These are phyloP conservation scores for Sylvia borin DNA, from an alignment of 2,797 vertebrate species.

Conservation along the genomic window DNA sequence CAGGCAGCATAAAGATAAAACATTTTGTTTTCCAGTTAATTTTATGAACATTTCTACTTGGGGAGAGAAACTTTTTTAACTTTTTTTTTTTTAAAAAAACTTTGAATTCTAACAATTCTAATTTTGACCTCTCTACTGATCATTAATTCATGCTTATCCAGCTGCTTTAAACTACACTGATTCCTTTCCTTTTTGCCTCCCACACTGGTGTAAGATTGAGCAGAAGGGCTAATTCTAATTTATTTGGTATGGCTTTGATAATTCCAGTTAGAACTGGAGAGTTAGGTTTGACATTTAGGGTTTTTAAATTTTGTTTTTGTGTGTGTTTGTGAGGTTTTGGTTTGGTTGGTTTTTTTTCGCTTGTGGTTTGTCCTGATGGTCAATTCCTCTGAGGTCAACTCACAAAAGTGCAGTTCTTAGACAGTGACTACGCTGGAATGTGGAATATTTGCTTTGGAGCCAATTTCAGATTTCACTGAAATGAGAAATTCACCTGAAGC, in stretches of 20 bases:
- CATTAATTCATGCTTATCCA: not conserved
- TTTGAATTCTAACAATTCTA: not conserved
- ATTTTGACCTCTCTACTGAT: slow-evolving; percentile 1
- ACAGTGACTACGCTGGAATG: not conserved
- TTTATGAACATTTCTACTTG: not conserved
- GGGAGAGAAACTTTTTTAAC: not conserved
- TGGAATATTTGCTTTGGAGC: not conserved
- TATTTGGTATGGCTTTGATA: not conserved
- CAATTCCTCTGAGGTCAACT: not conserved
- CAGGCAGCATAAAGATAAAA: not conserved
- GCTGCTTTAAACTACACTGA: not conserved
- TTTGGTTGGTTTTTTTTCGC: not conserved
- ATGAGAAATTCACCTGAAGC: not conserved
- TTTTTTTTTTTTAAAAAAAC: not conserved
- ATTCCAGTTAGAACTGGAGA: not conserved
- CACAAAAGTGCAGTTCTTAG: not conserved
- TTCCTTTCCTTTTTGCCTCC: not conserved
- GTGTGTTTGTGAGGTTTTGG: not conserved
- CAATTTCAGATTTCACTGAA: not conserved
- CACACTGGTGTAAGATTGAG: not conserved
- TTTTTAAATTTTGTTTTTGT: not conserved
- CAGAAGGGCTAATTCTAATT: not conserved
- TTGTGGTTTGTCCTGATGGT: not conserved
- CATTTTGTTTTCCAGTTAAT: not conserved
- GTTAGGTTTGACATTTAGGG: not conserved